Conservation (phyloP, 2,797 vertebrate species). For the Gymnopithys bicolor region DNA sequence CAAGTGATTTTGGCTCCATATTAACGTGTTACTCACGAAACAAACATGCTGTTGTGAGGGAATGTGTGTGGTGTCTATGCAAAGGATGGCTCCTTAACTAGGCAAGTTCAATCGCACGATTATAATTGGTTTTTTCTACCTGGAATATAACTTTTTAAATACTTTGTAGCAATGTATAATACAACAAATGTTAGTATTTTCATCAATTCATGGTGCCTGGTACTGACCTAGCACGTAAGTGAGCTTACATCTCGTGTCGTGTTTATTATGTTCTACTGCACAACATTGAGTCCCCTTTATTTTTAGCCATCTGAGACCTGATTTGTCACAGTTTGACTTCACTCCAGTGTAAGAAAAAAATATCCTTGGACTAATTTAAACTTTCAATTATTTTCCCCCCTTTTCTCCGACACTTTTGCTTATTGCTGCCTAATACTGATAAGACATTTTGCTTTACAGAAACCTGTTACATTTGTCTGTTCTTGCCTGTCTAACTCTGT, state of each 20-base stretch:
- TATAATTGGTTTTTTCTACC: background rate
- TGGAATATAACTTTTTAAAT: background rate
- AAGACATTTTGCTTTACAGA: background rate
- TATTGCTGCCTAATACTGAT: background rate
- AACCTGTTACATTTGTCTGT: background rate
- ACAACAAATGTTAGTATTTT: background rate
- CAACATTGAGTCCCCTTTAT: background rate
- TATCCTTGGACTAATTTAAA: background rate
- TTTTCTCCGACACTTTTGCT: background rate
- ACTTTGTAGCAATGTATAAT: background rate
- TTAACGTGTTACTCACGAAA: background rate
- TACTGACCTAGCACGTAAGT: background rate
- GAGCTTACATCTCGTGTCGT: background rate
- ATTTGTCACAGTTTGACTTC: background rate
- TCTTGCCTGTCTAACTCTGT: background rate
- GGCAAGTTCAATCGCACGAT: background rate
- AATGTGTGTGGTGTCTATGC: background rate
- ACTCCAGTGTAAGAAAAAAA: background rate
- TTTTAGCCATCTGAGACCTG: background rate
- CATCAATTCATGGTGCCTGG: background rate
- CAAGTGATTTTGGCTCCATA: background rate
- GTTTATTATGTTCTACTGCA: background rate
- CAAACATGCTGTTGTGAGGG: background rate
- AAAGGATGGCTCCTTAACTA: background rate
- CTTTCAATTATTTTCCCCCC: background rate